Base-by-base conservation (phyloP, 2,888 invertebrate species). In the Callyntrura guangdongensis region DNA sequence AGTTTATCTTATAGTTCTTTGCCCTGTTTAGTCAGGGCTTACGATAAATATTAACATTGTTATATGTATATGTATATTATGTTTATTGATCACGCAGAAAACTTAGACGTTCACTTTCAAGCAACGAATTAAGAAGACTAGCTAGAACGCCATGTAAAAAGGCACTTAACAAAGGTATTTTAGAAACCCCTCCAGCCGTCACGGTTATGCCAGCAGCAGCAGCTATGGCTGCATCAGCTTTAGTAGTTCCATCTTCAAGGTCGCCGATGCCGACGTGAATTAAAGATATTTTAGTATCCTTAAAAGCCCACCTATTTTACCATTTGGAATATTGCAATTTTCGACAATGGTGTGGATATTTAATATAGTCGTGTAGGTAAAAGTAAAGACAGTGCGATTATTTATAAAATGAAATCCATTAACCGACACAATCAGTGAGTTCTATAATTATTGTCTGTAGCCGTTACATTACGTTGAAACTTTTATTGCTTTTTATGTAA, bases 71-170 rank as follows among this genome's bases (percentile, higher is more conserved):
- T 6, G 6, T 81, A 36, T 6, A 36, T 81, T 6, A n/a, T 64
- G 25, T 74, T 86, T 94, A 94, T 95, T 95, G n/a, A n/a, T n/a
- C n/a, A n/a, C n/a, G 9, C 95, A 98, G 98, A 96, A 97, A 97
- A 96, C 96, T 97, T 94, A 96, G 99, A 94, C 97, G 97, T 95
- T 97, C 97, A 95, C 96, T 99, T 95, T 97, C 97, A 93, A 96
- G 97, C 94, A 96, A 96, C 93, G 98, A 98, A 95, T 95, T 98
- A 94, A 96, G 98, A 94, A 96, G 98, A 94, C 97, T 97, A 92
- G 98, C 98, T 67, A 96, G 98, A 93, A 98, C 98, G 95, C 98
- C 98, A 12, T 98, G 97, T 49, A 94, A 93, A 81, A 94, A 94
- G 85, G 92, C 90, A 12, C 86, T 92, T 25, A 91, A 89, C 47